phyloP scores from a whole-genome alignment of 92 coral and sea anemone genomes.

The Montipora capitata region DNA sequence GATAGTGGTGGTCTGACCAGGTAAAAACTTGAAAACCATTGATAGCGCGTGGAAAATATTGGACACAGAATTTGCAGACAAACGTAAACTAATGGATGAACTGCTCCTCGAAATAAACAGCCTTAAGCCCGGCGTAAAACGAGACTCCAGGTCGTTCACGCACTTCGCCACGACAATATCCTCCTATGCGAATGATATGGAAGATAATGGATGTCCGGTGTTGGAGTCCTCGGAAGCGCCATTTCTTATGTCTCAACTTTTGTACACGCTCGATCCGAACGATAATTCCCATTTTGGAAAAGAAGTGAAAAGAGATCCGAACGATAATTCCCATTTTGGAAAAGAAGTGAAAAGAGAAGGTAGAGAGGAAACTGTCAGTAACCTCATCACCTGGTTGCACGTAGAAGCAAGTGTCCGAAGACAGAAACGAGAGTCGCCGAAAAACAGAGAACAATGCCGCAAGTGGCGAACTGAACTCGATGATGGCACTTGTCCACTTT shows the following conservation, averaged over 20 bases:
- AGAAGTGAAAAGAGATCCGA: conserved; percentile 56
- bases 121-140: conserved; percentile 46
- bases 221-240: too few relatives aligned
- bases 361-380: conserved; percentile 60
- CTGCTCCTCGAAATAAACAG: conserved; percentile 53
- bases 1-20: too few relatives aligned
- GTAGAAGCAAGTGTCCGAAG: conserved; percentile 47
- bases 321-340: conserved; percentile 36
- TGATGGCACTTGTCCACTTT: conserved; percentile 70
- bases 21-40: neutral
- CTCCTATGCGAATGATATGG: conserved; percentile 54
- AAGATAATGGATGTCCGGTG: too few relatives aligned
- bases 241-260: conserved; percentile 30
- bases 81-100: conserved; percentile 71
- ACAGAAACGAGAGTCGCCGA: conserved; percentile 23
- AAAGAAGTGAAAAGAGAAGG: conserved; percentile 49
- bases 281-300: conserved; percentile 43
- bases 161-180: neutral
- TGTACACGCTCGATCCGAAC: conserved; percentile 65
- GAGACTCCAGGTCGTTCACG: conserved; percentile 73
- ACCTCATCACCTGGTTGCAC: conserved; percentile 73
- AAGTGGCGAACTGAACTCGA: neutral
- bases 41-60: neutral
- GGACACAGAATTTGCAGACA: conserved; percentile 52
- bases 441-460: conserved; percentile 51